A percentile compares a stretch with the other conserved stretches of the same genome.
phyloP scores from a whole-genome alignment of 2,888 invertebrate genomes.

The Hyalella azteca region DNA sequence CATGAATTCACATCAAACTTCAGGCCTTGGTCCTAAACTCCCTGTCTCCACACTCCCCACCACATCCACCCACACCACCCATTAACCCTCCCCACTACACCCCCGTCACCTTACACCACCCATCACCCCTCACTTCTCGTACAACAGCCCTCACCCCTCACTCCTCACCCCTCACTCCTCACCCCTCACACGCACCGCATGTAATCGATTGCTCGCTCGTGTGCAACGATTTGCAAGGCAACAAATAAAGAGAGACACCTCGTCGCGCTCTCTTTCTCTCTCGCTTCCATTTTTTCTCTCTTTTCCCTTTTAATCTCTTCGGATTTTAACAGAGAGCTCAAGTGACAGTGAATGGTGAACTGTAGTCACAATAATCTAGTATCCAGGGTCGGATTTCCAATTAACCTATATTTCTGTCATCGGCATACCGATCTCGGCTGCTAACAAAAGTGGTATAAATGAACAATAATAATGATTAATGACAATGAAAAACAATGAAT shows the following conservation, averaged over 20 bases:
- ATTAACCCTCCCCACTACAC: not conserved
- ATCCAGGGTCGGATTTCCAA: too few relatives aligned
- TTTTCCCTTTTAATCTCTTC: not conserved
- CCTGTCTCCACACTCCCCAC: not conserved
- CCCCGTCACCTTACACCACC: not conserved
- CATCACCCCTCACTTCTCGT: not conserved
- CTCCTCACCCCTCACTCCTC: not conserved
- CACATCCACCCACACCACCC: not conserved
- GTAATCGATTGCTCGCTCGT: not conserved
- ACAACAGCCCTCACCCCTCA: not conserved
- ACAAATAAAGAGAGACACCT: conserved; percentile 7
- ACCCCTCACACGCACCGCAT: not conserved
- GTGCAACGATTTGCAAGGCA: conserved; percentile 4
- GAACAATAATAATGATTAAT: too few relatives aligned
- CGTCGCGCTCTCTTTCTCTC: not conserved
- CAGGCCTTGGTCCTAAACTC: too few relatives aligned
- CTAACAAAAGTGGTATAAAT: too few relatives aligned
- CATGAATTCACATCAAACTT: too few relatives aligned
- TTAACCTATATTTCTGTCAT: too few relatives aligned
- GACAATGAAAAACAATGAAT: too few relatives aligned
- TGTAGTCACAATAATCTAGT: too few relatives aligned
- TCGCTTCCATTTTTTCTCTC: not conserved
- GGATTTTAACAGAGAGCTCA: too few relatives aligned
- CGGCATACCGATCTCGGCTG: too few relatives aligned
- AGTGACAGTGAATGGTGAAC: too few relatives aligned